phyloP scores from a whole-genome alignment of 2,888 invertebrate species.

The Ligdia adustata region DNA sequence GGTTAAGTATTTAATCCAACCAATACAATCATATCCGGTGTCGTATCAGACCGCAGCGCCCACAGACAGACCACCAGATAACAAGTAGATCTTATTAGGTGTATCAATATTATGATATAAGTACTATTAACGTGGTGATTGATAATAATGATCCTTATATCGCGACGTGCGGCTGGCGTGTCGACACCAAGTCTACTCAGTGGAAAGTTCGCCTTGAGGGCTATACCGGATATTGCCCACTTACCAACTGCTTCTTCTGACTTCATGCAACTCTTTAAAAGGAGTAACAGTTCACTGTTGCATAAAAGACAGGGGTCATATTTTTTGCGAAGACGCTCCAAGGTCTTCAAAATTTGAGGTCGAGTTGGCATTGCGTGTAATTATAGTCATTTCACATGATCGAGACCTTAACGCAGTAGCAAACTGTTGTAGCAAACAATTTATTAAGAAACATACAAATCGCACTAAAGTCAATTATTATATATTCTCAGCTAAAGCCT shows the following conservation, averaged over 20 bases:
- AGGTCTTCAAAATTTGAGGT: slow-evolving; percentile 6
- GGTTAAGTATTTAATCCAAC: no score
- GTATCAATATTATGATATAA: no score
- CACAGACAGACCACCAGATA: slow-evolving; percentile 15
- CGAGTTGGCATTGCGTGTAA: slow-evolving; percentile 20
- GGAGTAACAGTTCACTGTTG: neutral
- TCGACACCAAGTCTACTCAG: slow-evolving; percentile 26
- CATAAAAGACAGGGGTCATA: neutral
- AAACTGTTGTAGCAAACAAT: no score
- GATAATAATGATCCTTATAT: slow-evolving; percentile 7
- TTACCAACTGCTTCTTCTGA: slow-evolving; percentile 7
- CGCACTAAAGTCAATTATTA: no score
- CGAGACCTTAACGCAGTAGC: neutral
- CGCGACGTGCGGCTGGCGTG: slow-evolving; percentile 15
- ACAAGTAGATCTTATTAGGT: slow-evolving; percentile 1
- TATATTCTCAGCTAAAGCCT: no score
- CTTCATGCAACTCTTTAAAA: slow-evolving; percentile 4
- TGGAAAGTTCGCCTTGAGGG: slow-evolving; percentile 47
- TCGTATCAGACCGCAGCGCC: no score
- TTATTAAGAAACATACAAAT: no score
- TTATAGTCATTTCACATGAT: slow-evolving; percentile 28
- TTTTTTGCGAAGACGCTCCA: slow-evolving; percentile 16
- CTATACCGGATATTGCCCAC: slow-evolving; percentile 25
- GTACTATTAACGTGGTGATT: no score
- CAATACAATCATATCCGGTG: slow-evolving; percentile 1